Evolutionary conservation across 2,113 vertebrate species (phyloP).

Genomic region (Datnioides undecimradiatus): DNA sequence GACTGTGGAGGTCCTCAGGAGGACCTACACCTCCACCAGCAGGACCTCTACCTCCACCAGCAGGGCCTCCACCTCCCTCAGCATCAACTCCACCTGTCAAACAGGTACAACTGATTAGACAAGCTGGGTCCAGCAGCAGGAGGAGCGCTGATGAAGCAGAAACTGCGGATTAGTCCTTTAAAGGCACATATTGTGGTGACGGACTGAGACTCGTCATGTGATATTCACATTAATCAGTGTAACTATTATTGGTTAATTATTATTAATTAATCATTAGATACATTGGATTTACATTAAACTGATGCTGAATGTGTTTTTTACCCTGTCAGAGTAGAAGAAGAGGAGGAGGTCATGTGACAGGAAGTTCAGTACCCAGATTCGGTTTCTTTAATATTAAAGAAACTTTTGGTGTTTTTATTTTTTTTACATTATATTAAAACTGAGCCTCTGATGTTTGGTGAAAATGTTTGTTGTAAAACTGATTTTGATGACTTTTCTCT

Average conservation of each 20-base stretch:
- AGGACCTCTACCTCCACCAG: too few species aligned
- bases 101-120: background rate
- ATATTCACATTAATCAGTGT: constrained; percentile 27
- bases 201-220: constrained; percentile 8
- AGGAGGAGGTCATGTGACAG: background rate
- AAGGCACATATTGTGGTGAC: background rate
- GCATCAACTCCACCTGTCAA: background rate
- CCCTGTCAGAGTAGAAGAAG: constrained; percentile 3
- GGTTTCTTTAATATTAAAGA: constrained; percentile 18
- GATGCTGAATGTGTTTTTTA: background rate
- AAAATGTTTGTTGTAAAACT: background rate
- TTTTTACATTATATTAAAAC: background rate
- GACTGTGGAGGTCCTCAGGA: constrained; percentile 14
- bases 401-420: constrained; percentile 15
- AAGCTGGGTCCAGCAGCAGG: background rate
- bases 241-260: background rate
- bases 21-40: constrained; percentile 26
- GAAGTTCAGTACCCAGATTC: background rate
- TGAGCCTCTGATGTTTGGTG: background rate
- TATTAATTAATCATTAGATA: background rate
- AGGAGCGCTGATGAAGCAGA: background rate
- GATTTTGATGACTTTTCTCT: too few species aligned
- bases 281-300: background rate
- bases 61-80: too few species aligned
- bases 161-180: background rate